These are phyloP conservation scores for Pelagia noctiluca DNA, from an alignment of 30 jellyfish, hydroid and myxozoan species.

Conservation along the genomic window DNA sequence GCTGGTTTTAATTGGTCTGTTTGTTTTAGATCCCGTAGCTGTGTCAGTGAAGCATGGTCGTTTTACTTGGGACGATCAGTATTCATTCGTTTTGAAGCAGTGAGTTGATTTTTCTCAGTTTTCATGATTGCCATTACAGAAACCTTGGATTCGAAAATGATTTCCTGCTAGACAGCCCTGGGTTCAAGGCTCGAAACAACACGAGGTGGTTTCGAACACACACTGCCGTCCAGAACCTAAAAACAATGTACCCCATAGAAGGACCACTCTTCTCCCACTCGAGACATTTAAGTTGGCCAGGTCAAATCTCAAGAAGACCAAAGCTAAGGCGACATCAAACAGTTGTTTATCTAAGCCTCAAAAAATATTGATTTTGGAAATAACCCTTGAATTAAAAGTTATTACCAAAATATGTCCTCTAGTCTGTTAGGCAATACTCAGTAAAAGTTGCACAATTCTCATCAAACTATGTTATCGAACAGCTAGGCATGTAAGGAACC, in stretches of 20 bases:
- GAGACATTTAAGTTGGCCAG: too few species aligned
- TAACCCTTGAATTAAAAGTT: too few species aligned
- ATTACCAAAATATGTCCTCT: too few species aligned
- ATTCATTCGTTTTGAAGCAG: constrained; percentile 60
- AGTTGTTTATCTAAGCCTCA: too few species aligned
- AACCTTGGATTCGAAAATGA: neutral
- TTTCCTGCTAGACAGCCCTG: neutral
- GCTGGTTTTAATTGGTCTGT: too few species aligned
- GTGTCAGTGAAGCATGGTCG: constrained; percentile 64
- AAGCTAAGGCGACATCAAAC: too few species aligned
- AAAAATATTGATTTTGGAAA: too few species aligned
- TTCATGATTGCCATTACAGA: neutral
- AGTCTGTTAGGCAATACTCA: too few species aligned
- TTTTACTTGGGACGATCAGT: constrained; percentile 74
- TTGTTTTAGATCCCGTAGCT: constrained; percentile 74
- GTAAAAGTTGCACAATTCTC: too few species aligned
- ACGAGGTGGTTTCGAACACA: neutral
- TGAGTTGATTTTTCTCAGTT: constrained; percentile 16
- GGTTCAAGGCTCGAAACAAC: neutral
- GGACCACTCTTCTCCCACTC: too few species aligned
- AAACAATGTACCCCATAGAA: neutral
- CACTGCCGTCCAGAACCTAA: neutral
- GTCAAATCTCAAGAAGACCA: too few species aligned
- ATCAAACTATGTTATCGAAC: neutral
- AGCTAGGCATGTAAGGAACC: neutral